Evolutionary conservation across 2,797 vertebrate species (phyloP).

Genomic region (Ispidina lecontei): DNA sequence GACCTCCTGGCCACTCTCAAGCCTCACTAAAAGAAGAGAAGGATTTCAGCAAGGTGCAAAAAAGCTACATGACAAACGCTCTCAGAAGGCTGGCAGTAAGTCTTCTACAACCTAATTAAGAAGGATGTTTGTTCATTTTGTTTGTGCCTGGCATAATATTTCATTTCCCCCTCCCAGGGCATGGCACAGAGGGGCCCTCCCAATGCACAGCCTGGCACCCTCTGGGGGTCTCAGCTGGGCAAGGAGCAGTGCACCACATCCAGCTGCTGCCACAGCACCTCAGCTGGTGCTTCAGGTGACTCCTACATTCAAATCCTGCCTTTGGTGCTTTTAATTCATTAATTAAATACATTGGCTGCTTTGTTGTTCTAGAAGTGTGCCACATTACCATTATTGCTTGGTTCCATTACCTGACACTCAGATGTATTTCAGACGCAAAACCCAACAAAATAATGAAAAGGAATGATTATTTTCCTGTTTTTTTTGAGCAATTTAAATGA

Average conservation of each 20-base stretch:
- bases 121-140: not conserved
- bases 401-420: not conserved
- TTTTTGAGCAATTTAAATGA: not conserved
- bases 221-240: not conserved
- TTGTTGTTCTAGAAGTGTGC: not conserved
- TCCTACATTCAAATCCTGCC: not conserved
- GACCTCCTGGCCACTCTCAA: not conserved
- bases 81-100: not conserved
- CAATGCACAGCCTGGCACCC: not conserved
- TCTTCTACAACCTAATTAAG: slow-evolving; percentile 8
- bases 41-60: not conserved
- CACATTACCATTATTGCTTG: not conserved
- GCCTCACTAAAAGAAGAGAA: not conserved
- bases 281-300: not conserved
- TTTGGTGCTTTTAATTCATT: not conserved
- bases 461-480: not conserved
- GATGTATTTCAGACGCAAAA: not conserved
- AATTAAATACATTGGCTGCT: not conserved
- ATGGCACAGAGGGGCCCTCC: not conserved
- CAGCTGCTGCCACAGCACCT: not conserved
- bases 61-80: not conserved
- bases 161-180: not conserved
- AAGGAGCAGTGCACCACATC: not conserved
- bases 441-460: not conserved
- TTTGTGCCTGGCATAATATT: not conserved